A percentile compares a stretch with the other conserved stretches of the same genome.
Evolutionary conservation across 2,888 invertebrate species (phyloP).

Genomic region (Drosophila pseudotakahashii): DNA sequence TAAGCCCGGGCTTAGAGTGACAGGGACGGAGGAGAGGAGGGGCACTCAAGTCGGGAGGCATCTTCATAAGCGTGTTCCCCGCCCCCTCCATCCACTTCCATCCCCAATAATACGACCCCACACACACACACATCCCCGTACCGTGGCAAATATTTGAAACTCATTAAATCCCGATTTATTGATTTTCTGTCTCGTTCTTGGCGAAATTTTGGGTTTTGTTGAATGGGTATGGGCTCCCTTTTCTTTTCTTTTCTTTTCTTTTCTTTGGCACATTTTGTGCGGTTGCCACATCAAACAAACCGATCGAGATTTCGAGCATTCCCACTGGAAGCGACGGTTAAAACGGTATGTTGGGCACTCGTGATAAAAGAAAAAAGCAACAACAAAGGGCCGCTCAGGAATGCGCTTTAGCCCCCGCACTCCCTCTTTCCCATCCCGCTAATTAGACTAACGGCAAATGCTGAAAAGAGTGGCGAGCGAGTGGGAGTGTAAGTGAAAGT

Average conservation of each 20-base stretch:
- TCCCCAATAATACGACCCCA: conserved; percentile 13
- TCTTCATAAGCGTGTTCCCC: conserved; percentile 26
- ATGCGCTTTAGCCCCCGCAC: neutral
- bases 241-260: neutral
- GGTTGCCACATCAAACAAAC: conserved; percentile 6
- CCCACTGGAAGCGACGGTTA: conserved; percentile 1
- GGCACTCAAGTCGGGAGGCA: conserved; percentile 30
- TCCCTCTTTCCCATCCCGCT: neutral
- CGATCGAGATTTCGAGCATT: conserved; percentile 19
- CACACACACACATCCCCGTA: conserved; percentile 5
- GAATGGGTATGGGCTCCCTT: neutral
- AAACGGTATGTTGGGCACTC: conserved; percentile 12
- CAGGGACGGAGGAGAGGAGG: conserved; percentile 3
- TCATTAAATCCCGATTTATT: conserved; percentile 72
- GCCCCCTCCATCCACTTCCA: neutral
- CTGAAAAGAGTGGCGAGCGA: neutral
- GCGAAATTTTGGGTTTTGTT: conserved; percentile 20
- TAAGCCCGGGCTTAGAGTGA: conserved; percentile 27
- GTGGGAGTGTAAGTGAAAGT: neutral
- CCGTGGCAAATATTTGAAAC: conserved; percentile 62
- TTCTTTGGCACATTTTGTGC: neutral
- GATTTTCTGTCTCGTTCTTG: conserved; percentile 64
- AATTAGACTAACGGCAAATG: conserved; percentile 23
- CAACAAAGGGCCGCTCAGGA: conserved; percentile 16
- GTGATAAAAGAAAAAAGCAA: neutral